Conservation (phyloP, 2,113 vertebrate species). For the Albula glossodonta region DNA sequence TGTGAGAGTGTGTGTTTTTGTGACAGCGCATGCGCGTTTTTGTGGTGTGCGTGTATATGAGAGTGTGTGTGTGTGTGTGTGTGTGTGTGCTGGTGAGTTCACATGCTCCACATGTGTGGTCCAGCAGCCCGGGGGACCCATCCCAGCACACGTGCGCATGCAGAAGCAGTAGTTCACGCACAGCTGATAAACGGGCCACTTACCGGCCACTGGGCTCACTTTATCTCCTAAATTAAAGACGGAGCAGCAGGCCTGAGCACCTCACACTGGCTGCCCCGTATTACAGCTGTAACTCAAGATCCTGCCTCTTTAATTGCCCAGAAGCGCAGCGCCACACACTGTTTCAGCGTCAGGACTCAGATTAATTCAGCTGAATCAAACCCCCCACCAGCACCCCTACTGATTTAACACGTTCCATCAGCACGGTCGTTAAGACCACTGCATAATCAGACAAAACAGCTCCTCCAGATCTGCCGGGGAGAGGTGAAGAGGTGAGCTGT, state of each 20-base stretch:
- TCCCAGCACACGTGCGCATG: background rate
- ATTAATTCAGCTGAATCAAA: background rate
- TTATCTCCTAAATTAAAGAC: constrained; percentile 4
- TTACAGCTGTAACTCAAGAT: background rate
- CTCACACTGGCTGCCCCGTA: background rate
- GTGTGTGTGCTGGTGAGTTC: background rate
- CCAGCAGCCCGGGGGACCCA: constrained; percentile 2
- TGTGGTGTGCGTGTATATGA: constrained; percentile 16
- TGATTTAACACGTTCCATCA: background rate
- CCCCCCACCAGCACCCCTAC: background rate
- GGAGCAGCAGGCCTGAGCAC: background rate
- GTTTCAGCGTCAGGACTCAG: background rate
- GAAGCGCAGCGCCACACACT: background rate
- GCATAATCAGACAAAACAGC: too few species aligned
- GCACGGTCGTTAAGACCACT: too few species aligned
- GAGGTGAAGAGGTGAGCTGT: too few species aligned
- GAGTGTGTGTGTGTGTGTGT: background rate
- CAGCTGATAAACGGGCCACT: constrained; percentile 9
- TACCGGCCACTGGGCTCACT: background rate
- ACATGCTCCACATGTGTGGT: constrained; percentile 28
- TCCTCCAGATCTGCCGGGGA: too few species aligned
- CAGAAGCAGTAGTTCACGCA: background rate
- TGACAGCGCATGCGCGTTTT: constrained; percentile 1
- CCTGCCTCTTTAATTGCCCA: background rate
- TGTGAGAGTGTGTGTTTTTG: constrained; percentile 15